Evolutionary conservation across 2,113 vertebrate genomes (phyloP), one percentile per base, ranked within the genome.

Genomic region (Eubucco bourcierii): DNA sequence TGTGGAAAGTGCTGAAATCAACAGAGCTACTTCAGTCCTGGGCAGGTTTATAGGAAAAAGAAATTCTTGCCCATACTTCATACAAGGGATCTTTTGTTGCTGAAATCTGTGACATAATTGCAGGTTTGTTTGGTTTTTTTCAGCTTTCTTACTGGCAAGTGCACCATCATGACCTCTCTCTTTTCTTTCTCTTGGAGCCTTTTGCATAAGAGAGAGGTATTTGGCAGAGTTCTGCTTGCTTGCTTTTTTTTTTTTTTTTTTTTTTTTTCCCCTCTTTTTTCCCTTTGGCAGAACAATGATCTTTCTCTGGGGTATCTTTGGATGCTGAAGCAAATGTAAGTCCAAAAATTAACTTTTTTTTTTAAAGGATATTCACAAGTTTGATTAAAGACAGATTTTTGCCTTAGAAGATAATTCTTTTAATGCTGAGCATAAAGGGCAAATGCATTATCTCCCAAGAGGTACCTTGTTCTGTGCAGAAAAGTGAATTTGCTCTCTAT

Each of bases 81-180:
- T 72, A 86, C 25, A 88, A 80, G 34, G 23, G 65, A 88, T 73
- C 73, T 78, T 78, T 94, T 90, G 82, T 80, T 96, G 47, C 76
- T 90, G 61, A 87, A 78, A 83, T 86, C 88, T 53, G n/a, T 70
- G 75, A 21, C 72, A 52, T 94, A 93, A 96, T 67, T 90, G 67
- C 0, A 2, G 56, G 52, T 82, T 90, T 79, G 55, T 79, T 96
- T 84, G 67, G 15, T 77, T 87, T 76, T 66, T 84, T 95, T 80
- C 68, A 88, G 37, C 53, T 90, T 91, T 84, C 44, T 93, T 86
- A 78, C 33, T 72, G 61, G 68, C 58, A 87, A 94, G 28, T 33
- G 47, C 33, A 91, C 56, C 17, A 86, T 78, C 31, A 53, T 90
- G 93, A 83, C 68, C 56, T 65, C 28, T 50, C 9, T 67, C n/a